Percentiles rank a stretch among this genome's conserved stretches.
phyloP scores from a whole-genome alignment of 2,113 vertebrate species.

The Euleptes europaea region DNA sequence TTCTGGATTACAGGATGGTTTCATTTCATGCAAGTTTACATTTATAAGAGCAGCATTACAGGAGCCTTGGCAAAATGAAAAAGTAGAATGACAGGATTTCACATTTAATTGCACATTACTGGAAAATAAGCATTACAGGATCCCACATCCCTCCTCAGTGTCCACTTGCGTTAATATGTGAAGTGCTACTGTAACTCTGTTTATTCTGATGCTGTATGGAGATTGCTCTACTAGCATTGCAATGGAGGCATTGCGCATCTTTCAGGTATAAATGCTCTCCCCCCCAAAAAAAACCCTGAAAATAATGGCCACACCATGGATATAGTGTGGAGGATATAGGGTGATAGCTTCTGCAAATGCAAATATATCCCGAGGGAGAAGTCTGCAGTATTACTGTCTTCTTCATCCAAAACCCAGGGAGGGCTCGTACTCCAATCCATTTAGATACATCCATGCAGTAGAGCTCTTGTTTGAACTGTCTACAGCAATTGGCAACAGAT shows the following conservation, averaged over 20 bases:
- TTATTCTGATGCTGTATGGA: not conserved
- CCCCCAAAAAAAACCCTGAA: not conserved
- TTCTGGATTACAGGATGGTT: conserved; percentile 8
- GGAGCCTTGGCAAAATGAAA: conserved; percentile 1
- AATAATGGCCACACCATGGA: not conserved
- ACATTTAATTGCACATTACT: not conserved
- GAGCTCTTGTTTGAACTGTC: too few relatives aligned
- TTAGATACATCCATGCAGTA: too few relatives aligned
- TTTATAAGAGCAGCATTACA: not conserved
- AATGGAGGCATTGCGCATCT: not conserved
- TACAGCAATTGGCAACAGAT: too few relatives aligned
- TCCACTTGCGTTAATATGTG: not conserved
- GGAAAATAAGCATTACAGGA: not conserved
- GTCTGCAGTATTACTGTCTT: too few relatives aligned
- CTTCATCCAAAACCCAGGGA: too few relatives aligned
- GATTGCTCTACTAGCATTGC: not conserved
- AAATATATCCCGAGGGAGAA: too few relatives aligned
- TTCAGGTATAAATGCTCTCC: not conserved
- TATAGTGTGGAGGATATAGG: too few relatives aligned
- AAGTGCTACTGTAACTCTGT: not conserved
- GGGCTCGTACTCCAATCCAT: too few relatives aligned
- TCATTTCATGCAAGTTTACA: conserved; percentile 12
- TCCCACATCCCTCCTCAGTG: not conserved
- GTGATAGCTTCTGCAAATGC: too few relatives aligned
- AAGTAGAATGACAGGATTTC: not conserved